Evolutionary conservation across 2,888 invertebrate species (phyloP).

Genomic region (Cephus pulcher): DNA sequence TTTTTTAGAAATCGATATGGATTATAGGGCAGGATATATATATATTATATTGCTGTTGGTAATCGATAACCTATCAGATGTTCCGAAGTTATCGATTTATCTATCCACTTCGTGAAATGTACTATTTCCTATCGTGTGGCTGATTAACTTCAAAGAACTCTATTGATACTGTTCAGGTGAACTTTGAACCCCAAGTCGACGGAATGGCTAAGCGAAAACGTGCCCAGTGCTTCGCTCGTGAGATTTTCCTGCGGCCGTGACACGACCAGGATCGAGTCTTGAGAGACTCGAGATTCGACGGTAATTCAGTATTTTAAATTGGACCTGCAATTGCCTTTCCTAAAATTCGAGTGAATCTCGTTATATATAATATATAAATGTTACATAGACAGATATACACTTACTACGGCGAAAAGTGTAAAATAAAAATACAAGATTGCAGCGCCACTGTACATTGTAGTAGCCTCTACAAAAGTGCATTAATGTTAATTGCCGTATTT

Average conservation of each 20-base stretch:
- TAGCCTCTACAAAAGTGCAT: neutral
- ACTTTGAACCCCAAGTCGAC: slow-evolving; percentile 12
- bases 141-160: neutral
- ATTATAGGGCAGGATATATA: no score
- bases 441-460: neutral
- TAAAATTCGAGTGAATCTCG: neutral
- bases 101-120: neutral
- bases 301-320: neutral
- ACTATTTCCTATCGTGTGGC: neutral
- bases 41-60: no score
- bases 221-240: slow-evolving; percentile 21
- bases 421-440: neutral
- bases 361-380: no score
- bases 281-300: neutral
- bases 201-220: slow-evolving; percentile 28
- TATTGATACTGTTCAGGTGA: neutral
- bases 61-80: no score
- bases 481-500: neutral
- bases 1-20: no score
- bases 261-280: neutral
- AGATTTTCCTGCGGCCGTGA: slow-evolving; percentile 25
- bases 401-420: no score
- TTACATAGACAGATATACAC: no score
- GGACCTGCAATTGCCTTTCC: neutral
- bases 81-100: neutral